Percentiles rank a stretch among this genome's conserved stretches.
Evolutionary conservation across 2,797 vertebrate genomes (phyloP).

Genomic region (Benthosema pterotum): DNA sequence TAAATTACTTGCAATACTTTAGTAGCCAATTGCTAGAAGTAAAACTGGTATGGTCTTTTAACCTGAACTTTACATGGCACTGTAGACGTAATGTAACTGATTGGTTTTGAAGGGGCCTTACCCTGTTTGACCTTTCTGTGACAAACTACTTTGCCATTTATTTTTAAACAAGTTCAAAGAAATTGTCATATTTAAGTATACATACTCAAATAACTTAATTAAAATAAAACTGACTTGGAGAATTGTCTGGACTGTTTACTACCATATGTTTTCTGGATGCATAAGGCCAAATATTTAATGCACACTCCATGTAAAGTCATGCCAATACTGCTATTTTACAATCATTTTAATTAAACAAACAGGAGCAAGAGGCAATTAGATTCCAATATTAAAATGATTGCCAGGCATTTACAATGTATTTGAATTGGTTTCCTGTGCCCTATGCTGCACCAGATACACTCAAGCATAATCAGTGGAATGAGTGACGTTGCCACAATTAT

Average conservation of each 20-base stretch:
- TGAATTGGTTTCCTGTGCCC: background rate
- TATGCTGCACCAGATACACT: background rate
- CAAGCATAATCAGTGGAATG: conserved; percentile 10
- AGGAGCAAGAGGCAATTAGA: conserved; percentile 9
- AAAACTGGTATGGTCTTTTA: background rate
- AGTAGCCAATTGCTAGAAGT: background rate
- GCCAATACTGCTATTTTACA: conserved; percentile 8
- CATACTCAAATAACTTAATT: conserved; percentile 60
- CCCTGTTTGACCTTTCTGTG: conserved; percentile 55
- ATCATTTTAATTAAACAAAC: conserved; percentile 36
- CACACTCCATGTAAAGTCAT: too few relatives aligned
- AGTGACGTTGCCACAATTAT: background rate
- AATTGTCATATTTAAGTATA: conserved; percentile 56
- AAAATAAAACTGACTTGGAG: conserved; percentile 68
- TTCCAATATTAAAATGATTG: conserved; percentile 1
- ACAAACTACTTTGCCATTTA: conserved; percentile 60
- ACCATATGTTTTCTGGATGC: background rate
- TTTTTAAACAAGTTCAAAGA: conserved; percentile 57
- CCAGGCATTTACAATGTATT: conserved; percentile 1
- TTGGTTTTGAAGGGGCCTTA: conserved; percentile 56
- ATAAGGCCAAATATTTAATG: too few relatives aligned
- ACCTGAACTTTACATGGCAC: conserved; percentile 31
- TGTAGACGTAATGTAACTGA: conserved; percentile 27
- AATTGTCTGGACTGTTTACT: conserved; percentile 36
- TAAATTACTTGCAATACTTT: too few relatives aligned